Evolutionary conservation across 2,888 invertebrate genomes (phyloP).

Genomic region (Yponomeuta malinellus): DNA sequence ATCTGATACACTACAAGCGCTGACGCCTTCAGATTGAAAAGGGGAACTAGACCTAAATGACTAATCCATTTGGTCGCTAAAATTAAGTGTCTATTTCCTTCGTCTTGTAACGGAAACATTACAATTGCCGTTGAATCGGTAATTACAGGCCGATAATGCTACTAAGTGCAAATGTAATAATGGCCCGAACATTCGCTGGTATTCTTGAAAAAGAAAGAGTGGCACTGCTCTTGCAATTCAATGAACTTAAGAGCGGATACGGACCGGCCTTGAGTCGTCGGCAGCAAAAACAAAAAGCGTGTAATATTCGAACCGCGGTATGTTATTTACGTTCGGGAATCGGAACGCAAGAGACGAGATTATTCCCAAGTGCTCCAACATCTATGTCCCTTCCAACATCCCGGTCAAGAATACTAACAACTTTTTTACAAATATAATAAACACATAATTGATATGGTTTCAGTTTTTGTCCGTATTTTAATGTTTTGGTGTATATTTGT

Average conservation of each 20-base stretch:
- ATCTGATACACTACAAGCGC: slow-evolving; percentile 25
- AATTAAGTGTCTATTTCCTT: slow-evolving; percentile 18
- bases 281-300: slow-evolving; percentile 31
- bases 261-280: slow-evolving; percentile 44
- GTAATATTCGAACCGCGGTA: slow-evolving; percentile 32
- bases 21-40: slow-evolving; percentile 40
- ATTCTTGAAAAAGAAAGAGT: slow-evolving; percentile 9
- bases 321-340: slow-evolving; percentile 35
- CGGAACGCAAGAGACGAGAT: not conserved
- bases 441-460: too few species aligned
- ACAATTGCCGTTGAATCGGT: not conserved
- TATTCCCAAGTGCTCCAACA: not conserved
- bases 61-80: slow-evolving; percentile 38
- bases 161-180: not conserved
- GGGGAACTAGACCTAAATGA: slow-evolving; percentile 34
- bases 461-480: too few species aligned
- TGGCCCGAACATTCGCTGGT: not conserved
- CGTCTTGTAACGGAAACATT: not conserved
- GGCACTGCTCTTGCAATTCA: slow-evolving; percentile 28
- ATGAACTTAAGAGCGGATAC: slow-evolving; percentile 40
- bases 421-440: too few species aligned
- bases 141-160: not conserved
- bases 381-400: not conserved
- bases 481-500: too few species aligned
- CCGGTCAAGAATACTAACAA: too few species aligned